A percentile compares a stretch with the other conserved stretches of the same genome.
phyloP scores from a whole-genome alignment of 2,888 invertebrate species.

The Eubasilissa splendida region DNA sequence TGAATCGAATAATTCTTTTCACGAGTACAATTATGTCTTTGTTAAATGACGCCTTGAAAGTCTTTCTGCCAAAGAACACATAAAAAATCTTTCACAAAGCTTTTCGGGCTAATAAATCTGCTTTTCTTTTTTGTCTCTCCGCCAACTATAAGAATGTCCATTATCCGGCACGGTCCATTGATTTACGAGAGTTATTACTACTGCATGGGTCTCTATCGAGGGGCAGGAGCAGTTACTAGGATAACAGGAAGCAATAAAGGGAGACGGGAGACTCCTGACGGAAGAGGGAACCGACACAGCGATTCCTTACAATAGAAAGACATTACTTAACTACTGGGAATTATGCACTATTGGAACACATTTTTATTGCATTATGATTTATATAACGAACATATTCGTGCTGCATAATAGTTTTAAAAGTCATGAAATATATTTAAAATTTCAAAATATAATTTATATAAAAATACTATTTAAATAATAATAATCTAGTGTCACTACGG shows the following conservation, averaged over 20 bases:
- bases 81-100: conserved; percentile 54
- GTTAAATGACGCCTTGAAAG: conserved; percentile 12
- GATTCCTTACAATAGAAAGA: conserved; percentile 41
- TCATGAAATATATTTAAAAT: too few species aligned
- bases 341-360: conserved; percentile 20
- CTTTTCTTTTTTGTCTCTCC: conserved; percentile 55
- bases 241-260: conserved; percentile 72
- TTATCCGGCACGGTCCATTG: conserved; percentile 59
- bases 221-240: conserved; percentile 61
- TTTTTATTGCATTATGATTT: conserved; percentile 10
- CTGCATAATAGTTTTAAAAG: too few species aligned
- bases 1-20: not conserved
- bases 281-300: conserved; percentile 50
- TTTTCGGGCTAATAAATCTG: conserved; percentile 57
- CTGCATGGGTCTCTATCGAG: conserved; percentile 57
- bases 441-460: too few species aligned
- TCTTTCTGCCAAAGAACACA: conserved; percentile 30
- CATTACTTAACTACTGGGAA: conserved; percentile 24
- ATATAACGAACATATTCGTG: not conserved
- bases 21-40: not conserved
- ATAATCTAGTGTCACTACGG: too few species aligned
- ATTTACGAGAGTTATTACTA: conserved; percentile 59
- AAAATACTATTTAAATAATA: too few species aligned
- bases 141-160: conserved; percentile 58
- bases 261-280: conserved; percentile 60